Evolutionary conservation across 2,888 invertebrate species (phyloP), one percentile per base, ranked within the genome.

Genomic region (Idaea biselata): DNA sequence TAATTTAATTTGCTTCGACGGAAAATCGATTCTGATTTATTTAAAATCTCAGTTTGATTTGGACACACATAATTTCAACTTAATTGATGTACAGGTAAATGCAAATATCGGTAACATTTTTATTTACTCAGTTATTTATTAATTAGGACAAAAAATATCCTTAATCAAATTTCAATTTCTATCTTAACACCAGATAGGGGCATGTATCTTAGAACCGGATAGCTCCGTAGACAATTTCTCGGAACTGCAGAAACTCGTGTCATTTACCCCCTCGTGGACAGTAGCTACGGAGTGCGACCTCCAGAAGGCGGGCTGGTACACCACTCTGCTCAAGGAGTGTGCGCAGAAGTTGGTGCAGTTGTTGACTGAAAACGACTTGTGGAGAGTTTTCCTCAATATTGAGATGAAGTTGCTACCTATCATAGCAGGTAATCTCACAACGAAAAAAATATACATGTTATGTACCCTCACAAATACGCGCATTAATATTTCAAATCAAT

Each of bases 351-450:
- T 87, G 16, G 72, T 66, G 2, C 58, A 14, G 0, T 60, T 74
- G 60, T 77, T 93, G 33, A 61, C 72, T 0, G 80, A 86, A 18
- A 72, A 81, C 1, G 74, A 78, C 1, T 64, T 92, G 62, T 90
- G 89, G 91, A 79, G 76, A n/a, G 76, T 93, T 1, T 93, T 92
- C 65, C 69, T 78, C 0, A 78, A 88, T 4, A 81, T 93, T n/a
- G 93, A 93, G 74, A 91, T 90, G 86, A 83, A 76, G 59, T 74
- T 93, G 17, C 65, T 89, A 55, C 89, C 92, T 18, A 83, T 93
- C 25, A 79, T 93, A 66, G 83, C 92, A 67, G 86, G 93, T 91
- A 71, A 63, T 17, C 18, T 25, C 25, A 25, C 1, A 25, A 25
- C 25, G 5, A 1, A 1, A 5, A 5, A 25, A 25, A 1, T 25